Percentiles rank a stretch among this genome's conserved stretches.
Evolutionary conservation across 1,140 invertebrate genomes (phyloP).

Genomic region (Plectrocnemia conspersa): DNA sequence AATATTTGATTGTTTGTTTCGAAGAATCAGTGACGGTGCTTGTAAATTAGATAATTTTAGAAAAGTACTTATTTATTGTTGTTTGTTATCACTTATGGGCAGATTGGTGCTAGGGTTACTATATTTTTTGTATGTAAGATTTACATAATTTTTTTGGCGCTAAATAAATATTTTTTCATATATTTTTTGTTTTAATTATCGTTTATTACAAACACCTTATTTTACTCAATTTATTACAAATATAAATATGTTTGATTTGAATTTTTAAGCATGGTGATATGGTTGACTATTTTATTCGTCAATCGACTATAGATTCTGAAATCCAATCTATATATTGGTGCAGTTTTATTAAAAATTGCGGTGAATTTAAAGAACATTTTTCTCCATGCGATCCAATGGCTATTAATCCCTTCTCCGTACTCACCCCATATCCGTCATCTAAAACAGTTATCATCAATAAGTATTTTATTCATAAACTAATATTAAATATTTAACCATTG

Average conservation of each 20-base stretch:
- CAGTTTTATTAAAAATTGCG: constrained; percentile 2
- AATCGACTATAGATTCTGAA: no score
- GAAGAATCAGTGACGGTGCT: not conserved
- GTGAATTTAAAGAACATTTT: not conserved
- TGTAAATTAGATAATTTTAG: no score
- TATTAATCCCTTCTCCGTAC: not conserved
- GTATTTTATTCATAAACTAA: no score
- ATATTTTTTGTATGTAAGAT: no score
- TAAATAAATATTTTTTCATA: not conserved
- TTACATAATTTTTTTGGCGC: not conserved
- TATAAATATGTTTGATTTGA: not conserved
- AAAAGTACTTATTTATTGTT: no score
- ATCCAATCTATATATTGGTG: constrained; percentile 2
- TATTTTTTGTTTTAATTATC: not conserved
- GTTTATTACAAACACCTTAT: not conserved
- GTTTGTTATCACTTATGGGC: no score
- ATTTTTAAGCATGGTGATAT: not conserved
- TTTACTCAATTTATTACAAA: not conserved
- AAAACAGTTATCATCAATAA: no score
- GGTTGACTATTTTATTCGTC: no score
- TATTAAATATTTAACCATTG: no score
- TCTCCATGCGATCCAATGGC: not conserved
- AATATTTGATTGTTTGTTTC: not conserved
- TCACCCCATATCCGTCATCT: constrained; percentile 1
- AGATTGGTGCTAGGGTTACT: no score